A percentile compares a stretch with the other conserved stretches of the same genome.
Evolutionary conservation across 2,888 invertebrate species (phyloP).

Genomic region (Tipula confusa): DNA sequence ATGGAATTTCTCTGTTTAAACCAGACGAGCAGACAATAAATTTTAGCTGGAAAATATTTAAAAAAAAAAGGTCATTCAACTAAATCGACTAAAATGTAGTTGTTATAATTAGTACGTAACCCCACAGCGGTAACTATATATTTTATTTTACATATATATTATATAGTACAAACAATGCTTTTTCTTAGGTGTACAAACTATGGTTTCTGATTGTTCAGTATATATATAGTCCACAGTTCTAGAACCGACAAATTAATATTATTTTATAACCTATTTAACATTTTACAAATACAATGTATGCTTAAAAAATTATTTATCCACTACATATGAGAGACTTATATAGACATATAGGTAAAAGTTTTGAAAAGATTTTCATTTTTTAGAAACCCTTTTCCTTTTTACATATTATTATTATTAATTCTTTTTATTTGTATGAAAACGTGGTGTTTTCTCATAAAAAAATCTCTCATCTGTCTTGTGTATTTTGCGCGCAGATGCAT

Average conservation of each 20-base stretch:
- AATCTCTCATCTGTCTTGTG: slow-evolving; percentile 12
- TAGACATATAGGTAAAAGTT: not conserved
- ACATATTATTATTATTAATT: not conserved
- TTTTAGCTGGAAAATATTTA: not conserved
- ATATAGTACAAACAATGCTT: not conserved
- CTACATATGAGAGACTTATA: too few relatives aligned
- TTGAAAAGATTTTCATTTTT: not conserved
- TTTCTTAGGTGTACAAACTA: too few relatives aligned
- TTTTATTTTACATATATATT: not conserved
- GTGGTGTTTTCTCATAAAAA: slow-evolving; percentile 21
- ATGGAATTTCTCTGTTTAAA: slow-evolving; percentile 12
- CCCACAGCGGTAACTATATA: not conserved
- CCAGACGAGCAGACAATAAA: not conserved
- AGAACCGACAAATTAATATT: not conserved
- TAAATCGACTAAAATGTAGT: not conserved
- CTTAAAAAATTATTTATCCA: too few relatives aligned
- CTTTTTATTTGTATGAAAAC: not conserved
- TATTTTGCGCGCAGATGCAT: slow-evolving; percentile 12
- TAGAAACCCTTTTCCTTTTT: not conserved
- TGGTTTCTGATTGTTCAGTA: not conserved
- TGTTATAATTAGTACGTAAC: not conserved
- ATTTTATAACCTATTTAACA: not conserved
- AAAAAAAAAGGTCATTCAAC: not conserved
- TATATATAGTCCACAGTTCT: not conserved
- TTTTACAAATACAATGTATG: too few relatives aligned